Conservation (phyloP, 2,797 vertebrate genomes). For the Malacoctenus gilli region DNA sequence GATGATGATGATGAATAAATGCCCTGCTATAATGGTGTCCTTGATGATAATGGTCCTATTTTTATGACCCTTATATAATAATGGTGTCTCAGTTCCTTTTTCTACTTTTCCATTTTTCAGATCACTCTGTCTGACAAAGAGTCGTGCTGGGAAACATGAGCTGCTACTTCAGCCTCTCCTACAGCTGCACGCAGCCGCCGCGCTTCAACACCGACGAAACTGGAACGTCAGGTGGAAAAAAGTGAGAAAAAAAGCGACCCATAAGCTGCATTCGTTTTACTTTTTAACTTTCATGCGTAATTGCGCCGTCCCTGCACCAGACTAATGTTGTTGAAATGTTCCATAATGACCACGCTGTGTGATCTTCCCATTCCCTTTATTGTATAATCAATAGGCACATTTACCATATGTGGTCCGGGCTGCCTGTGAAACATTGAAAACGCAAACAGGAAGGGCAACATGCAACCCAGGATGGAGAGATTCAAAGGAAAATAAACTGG, state of each 20-base stretch:
- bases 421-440: background rate
- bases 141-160: constrained; percentile 56
- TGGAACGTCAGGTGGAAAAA: background rate
- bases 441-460: background rate
- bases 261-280: no score
- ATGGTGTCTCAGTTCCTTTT: constrained; percentile 73
- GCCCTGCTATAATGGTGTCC: constrained; percentile 81
- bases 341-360: background rate
- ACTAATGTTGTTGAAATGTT: background rate
- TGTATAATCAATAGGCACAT: constrained; percentile 6
- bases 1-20: constrained; percentile 85
- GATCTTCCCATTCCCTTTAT: background rate
- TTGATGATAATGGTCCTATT: constrained; percentile 84
- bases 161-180: constrained; percentile 41
- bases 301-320: background rate
- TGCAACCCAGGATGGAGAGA: no score
- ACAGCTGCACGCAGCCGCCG: constrained; percentile 31
- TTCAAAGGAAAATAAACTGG: no score
- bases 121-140: constrained; percentile 70
- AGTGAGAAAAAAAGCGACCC: background rate
- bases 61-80: constrained; percentile 83
- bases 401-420: background rate
- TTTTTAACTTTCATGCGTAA: no score
- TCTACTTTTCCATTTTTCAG: constrained; percentile 72
- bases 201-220: constrained; percentile 18